A percentile compares a stretch with the other conserved stretches of the same genome.
phyloP scores from a whole-genome alignment of 2,113 vertebrate genomes.

The Percopsis transmontana region DNA sequence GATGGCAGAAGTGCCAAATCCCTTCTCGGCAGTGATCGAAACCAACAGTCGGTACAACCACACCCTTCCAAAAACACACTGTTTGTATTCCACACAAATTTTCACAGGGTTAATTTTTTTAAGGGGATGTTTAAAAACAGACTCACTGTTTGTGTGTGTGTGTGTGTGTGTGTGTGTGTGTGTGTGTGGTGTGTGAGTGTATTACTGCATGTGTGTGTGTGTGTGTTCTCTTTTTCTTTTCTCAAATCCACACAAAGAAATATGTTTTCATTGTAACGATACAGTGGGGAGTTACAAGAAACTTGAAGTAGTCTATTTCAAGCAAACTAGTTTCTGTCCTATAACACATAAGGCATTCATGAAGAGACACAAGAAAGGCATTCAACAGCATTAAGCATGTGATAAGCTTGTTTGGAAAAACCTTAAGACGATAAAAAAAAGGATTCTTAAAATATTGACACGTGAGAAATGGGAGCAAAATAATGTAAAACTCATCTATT shows the following conservation, averaged over 20 bases:
- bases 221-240: conserved; percentile 15
- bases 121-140: conserved; percentile 10
- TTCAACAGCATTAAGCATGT: conserved; percentile 68
- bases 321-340: background rate
- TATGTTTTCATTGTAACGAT: conserved; percentile 5
- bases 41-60: conserved; percentile 54
- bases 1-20: conserved; percentile 36
- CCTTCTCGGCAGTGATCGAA: conserved; percentile 42
- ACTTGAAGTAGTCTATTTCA: background rate
- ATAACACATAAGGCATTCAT: conserved; percentile 66
- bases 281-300: conserved; percentile 21
- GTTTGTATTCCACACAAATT: conserved; percentile 27
- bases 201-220: background rate
- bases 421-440: conserved; percentile 21
- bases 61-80: conserved; percentile 48
- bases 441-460: conserved; percentile 30
- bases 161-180: background rate
- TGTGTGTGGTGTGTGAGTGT: background rate
- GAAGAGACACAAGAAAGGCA: conserved; percentile 68
- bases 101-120: conserved; percentile 28
- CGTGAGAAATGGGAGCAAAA: conserved; percentile 29
- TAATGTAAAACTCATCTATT: conserved; percentile 29
- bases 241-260: conserved; percentile 11
- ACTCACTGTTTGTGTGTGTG: background rate
- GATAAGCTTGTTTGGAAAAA: conserved; percentile 53